Evolutionary conservation across 2,797 vertebrate species (phyloP).

Genomic region (Squalus acanthias): DNA sequence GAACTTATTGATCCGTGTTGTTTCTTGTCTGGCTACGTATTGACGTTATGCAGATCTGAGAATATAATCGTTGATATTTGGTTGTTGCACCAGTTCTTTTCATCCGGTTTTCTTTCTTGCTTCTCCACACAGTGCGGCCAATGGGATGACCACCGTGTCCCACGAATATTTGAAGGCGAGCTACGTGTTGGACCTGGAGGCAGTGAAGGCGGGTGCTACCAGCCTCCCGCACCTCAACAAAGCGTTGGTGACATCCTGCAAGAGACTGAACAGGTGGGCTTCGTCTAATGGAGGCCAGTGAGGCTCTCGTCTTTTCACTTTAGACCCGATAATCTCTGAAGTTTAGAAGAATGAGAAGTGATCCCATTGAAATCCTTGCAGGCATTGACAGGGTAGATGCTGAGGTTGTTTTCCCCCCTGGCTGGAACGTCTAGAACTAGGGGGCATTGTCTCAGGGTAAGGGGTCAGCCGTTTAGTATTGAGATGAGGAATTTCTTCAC

Average conservation of each 20-base stretch:
- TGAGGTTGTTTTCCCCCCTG: too few species aligned
- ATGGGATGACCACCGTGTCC: slow-evolving; percentile 83
- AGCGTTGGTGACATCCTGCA: slow-evolving; percentile 81
- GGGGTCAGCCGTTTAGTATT: not conserved
- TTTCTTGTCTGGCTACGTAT: not conserved
- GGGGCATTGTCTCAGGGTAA: not conserved
- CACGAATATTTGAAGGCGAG: slow-evolving; percentile 93
- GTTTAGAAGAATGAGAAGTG: too few species aligned
- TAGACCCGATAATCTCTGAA: not conserved
- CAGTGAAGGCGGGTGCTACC: slow-evolving; percentile 78
- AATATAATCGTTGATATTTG: not conserved
- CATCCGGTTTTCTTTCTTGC: not conserved
- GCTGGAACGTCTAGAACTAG: too few species aligned
- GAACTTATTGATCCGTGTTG: not conserved
- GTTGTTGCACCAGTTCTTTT: not conserved
- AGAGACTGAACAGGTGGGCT: slow-evolving; percentile 78
- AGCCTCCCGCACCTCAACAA: slow-evolving; percentile 85
- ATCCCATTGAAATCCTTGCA: too few species aligned
- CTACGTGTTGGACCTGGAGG: slow-evolving; percentile 87
- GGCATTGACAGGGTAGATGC: too few species aligned
- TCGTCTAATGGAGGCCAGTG: not conserved
- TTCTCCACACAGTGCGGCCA: slow-evolving; percentile 58
- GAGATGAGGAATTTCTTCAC: not conserved
- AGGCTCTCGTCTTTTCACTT: not conserved
- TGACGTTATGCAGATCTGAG: not conserved